Evolutionary conservation across 2,797 vertebrate species (phyloP).

Genomic region (Lycodopsis pacificus): DNA sequence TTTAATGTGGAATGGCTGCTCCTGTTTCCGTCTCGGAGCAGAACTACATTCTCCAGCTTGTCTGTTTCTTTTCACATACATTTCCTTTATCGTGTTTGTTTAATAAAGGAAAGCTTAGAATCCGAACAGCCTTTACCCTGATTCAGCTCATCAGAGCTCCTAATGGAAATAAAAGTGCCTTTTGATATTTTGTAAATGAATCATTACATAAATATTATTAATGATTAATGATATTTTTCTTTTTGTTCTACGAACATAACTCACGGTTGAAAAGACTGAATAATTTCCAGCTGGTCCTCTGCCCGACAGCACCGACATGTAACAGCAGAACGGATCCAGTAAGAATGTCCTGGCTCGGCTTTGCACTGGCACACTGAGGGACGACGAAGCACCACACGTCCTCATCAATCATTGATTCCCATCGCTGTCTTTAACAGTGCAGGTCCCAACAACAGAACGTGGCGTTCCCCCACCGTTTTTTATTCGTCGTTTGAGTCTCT

Average conservation of each 20-base stretch:
- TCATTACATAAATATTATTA: background rate
- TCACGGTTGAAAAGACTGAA: slow-evolving; percentile 6
- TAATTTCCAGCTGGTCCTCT: slow-evolving; percentile 1
- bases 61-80: background rate
- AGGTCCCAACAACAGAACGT: slow-evolving; percentile 4
- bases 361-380: slow-evolving; percentile 35
- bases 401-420: slow-evolving; percentile 42
- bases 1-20: background rate
- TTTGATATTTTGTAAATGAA: background rate
- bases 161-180: background rate
- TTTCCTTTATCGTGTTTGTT: background rate
- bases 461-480: background rate
- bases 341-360: slow-evolving; percentile 51
- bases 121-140: background rate
- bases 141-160: background rate
- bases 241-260: background rate
- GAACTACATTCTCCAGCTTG: background rate
- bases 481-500: slow-evolving; percentile 22
- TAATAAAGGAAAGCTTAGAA: background rate
- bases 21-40: background rate
- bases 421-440: slow-evolving; percentile 19
- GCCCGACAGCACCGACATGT: slow-evolving; percentile 38
- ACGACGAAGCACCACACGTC: background rate
- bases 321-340: slow-evolving; percentile 48
- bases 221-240: background rate